Percentiles rank a stretch among this genome's conserved stretches.
phyloP scores from a whole-genome alignment of 2,888 invertebrate genomes.

The Odontomyia ornata region DNA sequence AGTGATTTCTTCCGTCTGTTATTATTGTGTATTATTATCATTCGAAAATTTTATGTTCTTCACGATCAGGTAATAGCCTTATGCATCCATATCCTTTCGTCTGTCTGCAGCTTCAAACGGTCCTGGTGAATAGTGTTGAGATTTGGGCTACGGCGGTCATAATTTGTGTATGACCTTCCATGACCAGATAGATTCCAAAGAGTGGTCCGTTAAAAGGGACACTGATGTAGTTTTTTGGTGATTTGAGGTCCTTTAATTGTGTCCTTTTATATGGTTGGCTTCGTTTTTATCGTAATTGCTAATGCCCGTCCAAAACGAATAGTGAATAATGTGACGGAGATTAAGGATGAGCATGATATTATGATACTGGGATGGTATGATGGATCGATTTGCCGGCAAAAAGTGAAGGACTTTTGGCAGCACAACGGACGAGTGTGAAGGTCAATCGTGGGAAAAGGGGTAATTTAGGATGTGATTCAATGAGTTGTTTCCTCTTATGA shows the following conservation, averaged over 20 bases:
- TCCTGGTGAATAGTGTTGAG: background rate
- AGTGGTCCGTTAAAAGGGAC: slow-evolving; percentile 32
- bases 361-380: slow-evolving; percentile 24
- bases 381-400: background rate
- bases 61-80: slow-evolving; percentile 11
- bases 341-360: background rate
- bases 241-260: slow-evolving; percentile 6
- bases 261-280: background rate
- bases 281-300: slow-evolving; percentile 1
- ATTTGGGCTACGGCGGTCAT: background rate
- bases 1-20: background rate
- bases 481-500: no score
- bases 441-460: slow-evolving; percentile 36
- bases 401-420: background rate
- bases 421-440: slow-evolving; percentile 1
- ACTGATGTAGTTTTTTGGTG: slow-evolving; percentile 14
- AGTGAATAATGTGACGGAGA: background rate
- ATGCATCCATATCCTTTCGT: background rate
- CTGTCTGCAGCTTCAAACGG: background rate
- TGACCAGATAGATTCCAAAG: background rate
- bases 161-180: slow-evolving; percentile 39
- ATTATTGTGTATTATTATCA: background rate
- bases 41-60: slow-evolving; percentile 4
- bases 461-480: background rate
- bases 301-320: slow-evolving; percentile 7